A percentile compares a stretch with the other conserved stretches of the same genome.
These are phyloP conservation scores for Stigmatopora nigra DNA, from an alignment of 2,113 vertebrate species.

Conservation along the genomic window DNA sequence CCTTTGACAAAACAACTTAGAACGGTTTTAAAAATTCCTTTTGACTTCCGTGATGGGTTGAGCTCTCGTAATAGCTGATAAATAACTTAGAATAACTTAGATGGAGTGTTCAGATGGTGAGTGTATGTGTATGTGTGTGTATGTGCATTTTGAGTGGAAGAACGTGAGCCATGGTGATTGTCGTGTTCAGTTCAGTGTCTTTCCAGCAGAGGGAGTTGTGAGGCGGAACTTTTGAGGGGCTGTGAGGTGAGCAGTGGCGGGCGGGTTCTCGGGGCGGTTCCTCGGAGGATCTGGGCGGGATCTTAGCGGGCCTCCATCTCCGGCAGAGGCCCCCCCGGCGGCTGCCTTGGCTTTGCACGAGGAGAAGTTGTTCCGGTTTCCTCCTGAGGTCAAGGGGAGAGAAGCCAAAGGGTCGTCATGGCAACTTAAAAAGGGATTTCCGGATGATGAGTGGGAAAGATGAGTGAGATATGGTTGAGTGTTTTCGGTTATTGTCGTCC, in stretches of 20 bases:
- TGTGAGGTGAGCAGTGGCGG: constrained; percentile 19
- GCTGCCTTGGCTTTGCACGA: constrained; percentile 95
- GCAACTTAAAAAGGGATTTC: not conserved
- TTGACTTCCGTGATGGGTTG: not conserved
- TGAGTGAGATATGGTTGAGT: too few species aligned
- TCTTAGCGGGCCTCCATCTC: constrained; percentile 98
- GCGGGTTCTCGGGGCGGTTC: constrained; percentile 13
- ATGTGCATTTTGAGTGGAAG: constrained; percentile 11
- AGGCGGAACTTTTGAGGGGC: constrained; percentile 24
- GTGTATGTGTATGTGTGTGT: constrained; percentile 53
- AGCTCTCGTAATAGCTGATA: constrained; percentile 49
- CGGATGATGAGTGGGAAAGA: not conserved
- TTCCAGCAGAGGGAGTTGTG: constrained; percentile 51
- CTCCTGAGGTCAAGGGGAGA: constrained; percentile 69
- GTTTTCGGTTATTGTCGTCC: too few species aligned
- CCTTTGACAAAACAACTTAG: too few species aligned
- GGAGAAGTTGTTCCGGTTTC: constrained; percentile 88
- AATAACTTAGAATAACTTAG: constrained; percentile 73
- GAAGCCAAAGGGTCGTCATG: not conserved
- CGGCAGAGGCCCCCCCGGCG: constrained; percentile 88
- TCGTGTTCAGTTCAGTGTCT: constrained; percentile 71
- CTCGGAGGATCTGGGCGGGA: constrained; percentile 65
- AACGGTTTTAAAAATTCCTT: too few species aligned
- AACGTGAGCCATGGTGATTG: constrained; percentile 59
- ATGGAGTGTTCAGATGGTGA: constrained; percentile 45